Evolutionary conservation across 1,140 invertebrate genomes (phyloP).

Genomic region (Drosophila nigrodunni): DNA sequence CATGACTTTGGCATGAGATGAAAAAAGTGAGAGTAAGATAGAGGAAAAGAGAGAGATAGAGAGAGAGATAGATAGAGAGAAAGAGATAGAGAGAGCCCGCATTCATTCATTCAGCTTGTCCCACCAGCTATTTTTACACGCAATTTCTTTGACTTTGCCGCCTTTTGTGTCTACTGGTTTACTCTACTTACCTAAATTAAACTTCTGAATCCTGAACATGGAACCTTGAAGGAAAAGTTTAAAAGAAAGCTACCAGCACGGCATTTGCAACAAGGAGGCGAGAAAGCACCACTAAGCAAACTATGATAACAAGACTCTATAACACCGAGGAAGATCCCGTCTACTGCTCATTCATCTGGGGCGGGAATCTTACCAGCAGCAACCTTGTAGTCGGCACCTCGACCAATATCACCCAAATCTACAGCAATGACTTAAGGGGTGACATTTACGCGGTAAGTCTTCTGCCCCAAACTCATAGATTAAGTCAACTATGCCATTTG

Average conservation of each 20-base stretch:
- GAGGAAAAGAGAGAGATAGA: too few species aligned
- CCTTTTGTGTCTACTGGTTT: conserved; percentile 6
- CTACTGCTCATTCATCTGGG: conserved; percentile 81
- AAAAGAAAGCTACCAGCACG: conserved; percentile 12
- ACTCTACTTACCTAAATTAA: conserved; percentile 70
- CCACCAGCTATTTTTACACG: conserved; percentile 43
- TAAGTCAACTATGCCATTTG: neutral
- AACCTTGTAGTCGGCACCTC: conserved; percentile 45
- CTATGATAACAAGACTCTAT: conserved; percentile 81
- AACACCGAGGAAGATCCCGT: conserved; percentile 80
- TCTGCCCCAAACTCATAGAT: neutral
- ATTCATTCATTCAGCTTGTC: conserved; percentile 43
- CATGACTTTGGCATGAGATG: conserved; percentile 31
- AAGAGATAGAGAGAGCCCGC: conserved; percentile 4
- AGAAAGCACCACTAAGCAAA: conserved; percentile 23
- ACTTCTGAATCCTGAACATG: conserved; percentile 44
- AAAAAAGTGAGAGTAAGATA: too few species aligned
- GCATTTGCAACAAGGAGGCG: conserved; percentile 1
- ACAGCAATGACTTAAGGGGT: conserved; percentile 63
- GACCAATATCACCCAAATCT: conserved; percentile 50
- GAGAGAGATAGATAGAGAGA: too few species aligned
- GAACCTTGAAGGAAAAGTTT: conserved; percentile 30
- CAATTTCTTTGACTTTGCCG: conserved; percentile 41
- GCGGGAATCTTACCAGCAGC: conserved; percentile 67
- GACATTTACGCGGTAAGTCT: conserved; percentile 77